Conservation (phyloP, 2,113 vertebrate genomes). For the Grantiella picta region DNA sequence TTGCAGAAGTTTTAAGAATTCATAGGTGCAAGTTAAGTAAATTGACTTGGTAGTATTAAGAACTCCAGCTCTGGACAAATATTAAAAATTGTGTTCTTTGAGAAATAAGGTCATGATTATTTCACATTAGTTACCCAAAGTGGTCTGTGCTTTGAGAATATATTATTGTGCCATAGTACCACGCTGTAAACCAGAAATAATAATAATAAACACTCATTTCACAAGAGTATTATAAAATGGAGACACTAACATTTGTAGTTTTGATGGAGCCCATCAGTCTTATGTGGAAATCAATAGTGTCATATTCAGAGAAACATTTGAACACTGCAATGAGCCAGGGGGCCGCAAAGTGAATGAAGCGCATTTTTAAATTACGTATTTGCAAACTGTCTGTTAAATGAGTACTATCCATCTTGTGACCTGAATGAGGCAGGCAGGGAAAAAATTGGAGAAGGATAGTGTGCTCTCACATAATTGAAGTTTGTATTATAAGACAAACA, state of each 20-base stretch:
- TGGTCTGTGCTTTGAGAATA: not conserved
- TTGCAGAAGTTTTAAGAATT: not conserved
- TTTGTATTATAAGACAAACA: not conserved
- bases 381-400: not conserved
- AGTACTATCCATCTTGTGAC: not conserved
- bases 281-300: not conserved
- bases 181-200: not conserved
- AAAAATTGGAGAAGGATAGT: not conserved
- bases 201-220: not conserved
- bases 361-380: not conserved
- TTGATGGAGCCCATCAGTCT: not conserved
- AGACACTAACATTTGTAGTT: not conserved
- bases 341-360: not conserved
- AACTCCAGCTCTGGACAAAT: not conserved
- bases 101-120: not conserved
- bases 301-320: not conserved
- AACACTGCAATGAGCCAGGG: not conserved
- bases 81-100: not conserved
- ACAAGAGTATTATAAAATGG: not conserved
- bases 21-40: not conserved
- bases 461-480: not conserved
- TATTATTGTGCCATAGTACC: not conserved
- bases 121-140: not conserved
- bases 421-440: not conserved
- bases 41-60: not conserved